phyloP scores from a whole-genome alignment of 2,113 vertebrate genomes.

The Anas platyrhynchos region DNA sequence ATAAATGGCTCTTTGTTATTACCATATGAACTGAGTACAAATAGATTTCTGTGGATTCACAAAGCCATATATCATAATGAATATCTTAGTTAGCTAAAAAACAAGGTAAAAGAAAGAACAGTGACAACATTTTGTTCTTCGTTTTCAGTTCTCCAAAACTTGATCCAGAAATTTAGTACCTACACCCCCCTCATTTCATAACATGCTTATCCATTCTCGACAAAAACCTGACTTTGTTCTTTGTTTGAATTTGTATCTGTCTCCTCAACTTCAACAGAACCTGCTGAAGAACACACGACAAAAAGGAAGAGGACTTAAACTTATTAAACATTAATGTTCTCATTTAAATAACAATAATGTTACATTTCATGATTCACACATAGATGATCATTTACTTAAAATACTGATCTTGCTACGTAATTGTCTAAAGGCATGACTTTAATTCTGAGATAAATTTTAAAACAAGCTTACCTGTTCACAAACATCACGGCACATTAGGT shows the following conservation, averaged over 20 bases:
- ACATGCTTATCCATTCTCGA: not conserved
- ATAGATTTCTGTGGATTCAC: not conserved
- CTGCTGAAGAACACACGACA: not conserved
- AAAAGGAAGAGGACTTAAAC: not conserved
- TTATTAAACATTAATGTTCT: not conserved
- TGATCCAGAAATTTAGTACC: not conserved
- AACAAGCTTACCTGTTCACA: slow-evolving; percentile 90
- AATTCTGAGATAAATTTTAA: not conserved
- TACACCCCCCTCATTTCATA: not conserved
- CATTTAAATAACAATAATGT: not conserved
- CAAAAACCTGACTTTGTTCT: not conserved
- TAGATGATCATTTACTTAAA: not conserved
- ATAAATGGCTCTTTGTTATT: not conserved
- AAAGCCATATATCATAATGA: not conserved
- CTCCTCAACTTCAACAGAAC: not conserved
- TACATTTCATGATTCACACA: not conserved
- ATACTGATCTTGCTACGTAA: not conserved
- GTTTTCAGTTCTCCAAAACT: not conserved
- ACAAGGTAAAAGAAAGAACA: not conserved
- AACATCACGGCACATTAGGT: slow-evolving; percentile 90
- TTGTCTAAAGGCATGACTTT: not conserved
- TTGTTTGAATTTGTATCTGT: not conserved
- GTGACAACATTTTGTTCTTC: not conserved
- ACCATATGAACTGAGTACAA: not conserved
- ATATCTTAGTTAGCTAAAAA: not conserved